phyloP scores from a whole-genome alignment of 2,888 invertebrate genomes.

The Drosophila acutilabella region DNA sequence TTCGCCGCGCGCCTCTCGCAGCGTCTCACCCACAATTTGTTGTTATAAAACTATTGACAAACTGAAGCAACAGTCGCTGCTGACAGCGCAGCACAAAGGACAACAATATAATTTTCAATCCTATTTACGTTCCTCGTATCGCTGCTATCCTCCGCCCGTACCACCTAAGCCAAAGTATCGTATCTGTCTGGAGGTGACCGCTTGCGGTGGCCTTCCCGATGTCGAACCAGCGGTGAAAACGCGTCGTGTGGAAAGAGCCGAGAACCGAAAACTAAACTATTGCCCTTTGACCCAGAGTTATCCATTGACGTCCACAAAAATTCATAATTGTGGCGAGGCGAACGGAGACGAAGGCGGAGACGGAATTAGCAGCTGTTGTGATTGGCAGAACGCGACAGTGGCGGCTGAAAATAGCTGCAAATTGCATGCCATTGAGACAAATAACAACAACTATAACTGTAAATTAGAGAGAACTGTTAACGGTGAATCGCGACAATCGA shows the following conservation, averaged over 20 bases:
- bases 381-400: conserved; percentile 28
- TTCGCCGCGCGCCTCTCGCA: conserved; percentile 50
- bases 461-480: conserved; percentile 39
- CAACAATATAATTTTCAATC: conserved; percentile 27
- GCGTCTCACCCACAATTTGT: conserved; percentile 81
- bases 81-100: conserved; percentile 19
- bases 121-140: conserved; percentile 36
- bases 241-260: conserved; percentile 48
- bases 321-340: background rate
- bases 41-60: conserved; percentile 82
- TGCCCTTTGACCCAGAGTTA: background rate
- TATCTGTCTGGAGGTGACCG: conserved; percentile 51
- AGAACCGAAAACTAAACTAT: conserved; percentile 15
- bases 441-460: conserved; percentile 60
- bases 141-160: conserved; percentile 60
- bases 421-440: conserved; percentile 46
- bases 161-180: conserved; percentile 65
- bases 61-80: conserved; percentile 13
- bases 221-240: conserved; percentile 67
- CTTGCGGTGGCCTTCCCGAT: conserved; percentile 31
- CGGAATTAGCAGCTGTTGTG: conserved; percentile 33
- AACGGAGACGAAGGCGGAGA: background rate
- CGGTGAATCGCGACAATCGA: background rate
- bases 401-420: conserved; percentile 49
- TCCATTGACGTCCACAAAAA: conserved; percentile 10